Percentiles rank a stretch among this genome's conserved stretches.
Conservation (phyloP, 1,140 invertebrate species). For the Hirudo medicinalis region DNA sequence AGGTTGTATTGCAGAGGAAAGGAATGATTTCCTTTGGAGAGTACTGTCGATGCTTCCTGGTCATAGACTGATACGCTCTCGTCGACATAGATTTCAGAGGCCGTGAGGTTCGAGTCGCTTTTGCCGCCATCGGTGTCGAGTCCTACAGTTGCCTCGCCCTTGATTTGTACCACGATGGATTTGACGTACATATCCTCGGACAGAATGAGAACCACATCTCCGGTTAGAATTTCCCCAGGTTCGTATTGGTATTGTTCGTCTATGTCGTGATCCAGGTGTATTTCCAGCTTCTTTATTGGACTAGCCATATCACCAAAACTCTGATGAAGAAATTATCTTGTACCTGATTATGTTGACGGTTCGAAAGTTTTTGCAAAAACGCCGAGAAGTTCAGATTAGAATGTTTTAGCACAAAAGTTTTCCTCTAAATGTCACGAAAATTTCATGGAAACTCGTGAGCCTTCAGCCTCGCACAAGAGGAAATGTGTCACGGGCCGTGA, state of each 20-base stretch:
- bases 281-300: conserved; percentile 25
- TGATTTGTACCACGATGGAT: conserved; percentile 21
- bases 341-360: too few species aligned
- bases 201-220: conserved; percentile 26
- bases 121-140: conserved; percentile 29
- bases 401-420: too few species aligned
- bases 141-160: conserved; percentile 32
- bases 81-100: conserved; percentile 35
- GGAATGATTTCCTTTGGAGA: conserved; percentile 29
- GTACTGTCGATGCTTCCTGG: neutral
- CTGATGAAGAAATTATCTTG: too few species aligned
- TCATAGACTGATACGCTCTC: conserved; percentile 22
- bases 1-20: conserved; percentile 37
- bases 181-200: conserved; percentile 13
- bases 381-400: too few species aligned
- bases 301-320: conserved; percentile 7
- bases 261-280: conserved; percentile 38
- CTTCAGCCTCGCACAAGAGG: too few species aligned
- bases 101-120: conserved; percentile 24
- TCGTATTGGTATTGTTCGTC: conserved; percentile 41
- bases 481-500: too few species aligned
- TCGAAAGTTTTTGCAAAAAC: too few species aligned
- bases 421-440: too few species aligned
- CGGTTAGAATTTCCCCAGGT: conserved; percentile 36
- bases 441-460: too few species aligned